Evolutionary conservation across 2,113 vertebrate genomes (phyloP), one percentile per base, ranked within the genome.

Genomic region (Xenus cinereus): DNA sequence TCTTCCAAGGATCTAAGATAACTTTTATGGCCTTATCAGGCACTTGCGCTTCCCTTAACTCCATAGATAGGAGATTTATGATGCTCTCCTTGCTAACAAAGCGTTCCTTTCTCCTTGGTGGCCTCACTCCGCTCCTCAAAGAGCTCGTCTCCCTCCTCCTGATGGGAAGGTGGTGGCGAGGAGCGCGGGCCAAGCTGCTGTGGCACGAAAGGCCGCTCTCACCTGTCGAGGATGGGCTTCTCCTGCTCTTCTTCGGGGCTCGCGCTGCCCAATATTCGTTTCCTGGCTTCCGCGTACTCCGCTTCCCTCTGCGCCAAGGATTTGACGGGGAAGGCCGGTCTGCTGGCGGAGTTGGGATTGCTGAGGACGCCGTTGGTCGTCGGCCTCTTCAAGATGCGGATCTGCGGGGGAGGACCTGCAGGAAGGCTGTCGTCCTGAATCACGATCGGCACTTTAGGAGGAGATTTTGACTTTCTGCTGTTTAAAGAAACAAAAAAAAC

Each of bases 331-430:
- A 98, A 98, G 18, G 98, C 97, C 0, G 99, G 99, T 41, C 99
- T 98, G 97, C 95, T 98, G 97, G 98, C 98, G 1, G 98, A 98
- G 95, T 96, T 78, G 74, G 98, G 95, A 8, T 96, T 98, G 82
- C 98, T 99, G 45, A 99, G 96, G 16, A 99, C 98, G 1, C 99
- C 99, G 93, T 99, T 99, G 97, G 97, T 99, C 4, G 99, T 98
- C 19, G 99, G 99, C 87, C 99, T 98, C 98, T 99, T 99, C 48
- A 99, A 96, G 98, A 99, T 99, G 89, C 99, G 98, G 93, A 99
- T 99, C 98, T 99, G 99, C 9, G 99, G 99, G 41, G 99, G 98
- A 3, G 99, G 99, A 5, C 99, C 99, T 1, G 98, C 81, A 19
- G 99, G 99, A 45, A 99, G 98, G 85, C 99, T 98, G 87, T 99